Evolutionary conservation across 2,797 vertebrate species (phyloP).

Genomic region (Agapornis canus): DNA sequence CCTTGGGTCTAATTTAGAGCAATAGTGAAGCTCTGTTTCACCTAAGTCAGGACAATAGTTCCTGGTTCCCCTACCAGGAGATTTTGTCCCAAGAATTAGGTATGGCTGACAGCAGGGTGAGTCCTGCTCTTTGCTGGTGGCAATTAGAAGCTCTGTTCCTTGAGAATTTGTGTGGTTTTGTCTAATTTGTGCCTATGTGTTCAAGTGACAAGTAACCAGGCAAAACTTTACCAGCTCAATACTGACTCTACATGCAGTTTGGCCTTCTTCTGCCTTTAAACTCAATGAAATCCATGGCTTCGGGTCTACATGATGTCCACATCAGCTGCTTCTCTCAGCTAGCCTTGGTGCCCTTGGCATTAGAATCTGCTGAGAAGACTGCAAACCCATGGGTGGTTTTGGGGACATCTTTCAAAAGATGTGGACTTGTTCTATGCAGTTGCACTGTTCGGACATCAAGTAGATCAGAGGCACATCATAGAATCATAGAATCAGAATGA

Average conservation of each 20-base stretch:
- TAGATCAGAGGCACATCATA: not conserved
- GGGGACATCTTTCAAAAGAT: not conserved
- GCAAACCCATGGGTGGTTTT: not conserved
- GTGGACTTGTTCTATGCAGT: not conserved
- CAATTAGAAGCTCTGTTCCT: not conserved
- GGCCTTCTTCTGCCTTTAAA: not conserved
- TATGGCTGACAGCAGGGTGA: not conserved
- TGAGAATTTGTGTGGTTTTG: not conserved
- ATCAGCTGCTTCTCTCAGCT: not conserved
- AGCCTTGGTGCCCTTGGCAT: not conserved
- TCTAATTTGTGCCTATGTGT: not conserved
- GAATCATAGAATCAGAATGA: not conserved
- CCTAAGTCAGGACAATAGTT: not conserved
- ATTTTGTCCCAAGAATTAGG: not conserved
- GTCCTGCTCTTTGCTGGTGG: not conserved
- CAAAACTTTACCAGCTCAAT: not conserved
- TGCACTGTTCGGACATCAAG: not conserved
- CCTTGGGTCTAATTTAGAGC: not conserved
- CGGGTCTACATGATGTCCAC: not conserved
- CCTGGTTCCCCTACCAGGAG: not conserved
- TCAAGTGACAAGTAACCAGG: not conserved
- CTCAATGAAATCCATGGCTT: not conserved
- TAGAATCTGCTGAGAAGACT: not conserved
- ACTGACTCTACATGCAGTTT: not conserved
- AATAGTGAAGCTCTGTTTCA: not conserved